Evolutionary conservation across 23 tunicate genomes (phyloP).

Genomic region (Corella eumyota): DNA sequence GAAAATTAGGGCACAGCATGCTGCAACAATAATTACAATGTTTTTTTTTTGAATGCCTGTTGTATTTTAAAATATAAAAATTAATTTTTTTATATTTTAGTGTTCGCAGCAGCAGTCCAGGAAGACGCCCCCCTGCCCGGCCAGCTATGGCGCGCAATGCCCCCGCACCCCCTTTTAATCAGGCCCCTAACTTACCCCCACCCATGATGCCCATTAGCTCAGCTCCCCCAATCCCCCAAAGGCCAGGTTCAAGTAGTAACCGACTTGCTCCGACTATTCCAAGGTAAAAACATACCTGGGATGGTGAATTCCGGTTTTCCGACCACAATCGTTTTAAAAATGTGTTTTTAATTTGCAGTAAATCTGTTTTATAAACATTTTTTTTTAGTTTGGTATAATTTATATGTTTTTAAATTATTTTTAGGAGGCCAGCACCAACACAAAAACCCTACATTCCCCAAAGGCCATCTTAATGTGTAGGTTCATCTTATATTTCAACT

Average conservation of each 20-base stretch:
- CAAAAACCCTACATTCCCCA: conserved; percentile 12
- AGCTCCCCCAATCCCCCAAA: conserved; percentile 86
- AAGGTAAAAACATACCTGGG: conserved; percentile 17
- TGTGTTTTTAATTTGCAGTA: no score
- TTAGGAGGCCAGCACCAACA: conserved; percentile 8
- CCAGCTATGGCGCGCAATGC: conserved; percentile 19
- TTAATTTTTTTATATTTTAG: conserved; percentile 2
- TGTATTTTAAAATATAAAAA: no score
- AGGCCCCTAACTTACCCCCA: conserved; percentile 34
- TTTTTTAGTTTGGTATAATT: neutral
- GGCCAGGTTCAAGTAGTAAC: conserved; percentile 50
- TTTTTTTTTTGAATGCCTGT: no score
- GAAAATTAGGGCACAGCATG: no score
- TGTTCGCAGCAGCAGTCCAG: conserved; percentile 48
- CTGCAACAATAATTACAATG: no score
- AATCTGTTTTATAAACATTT: neutral
- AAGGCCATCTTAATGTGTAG: conserved; percentile 22
- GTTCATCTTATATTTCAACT: no score
- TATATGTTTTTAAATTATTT: neutral
- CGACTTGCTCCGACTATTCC: conserved; percentile 75
- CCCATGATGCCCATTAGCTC: conserved; percentile 41
- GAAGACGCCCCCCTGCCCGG: conserved; percentile 62
- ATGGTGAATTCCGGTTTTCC: no score
- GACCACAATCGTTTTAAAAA: no score
- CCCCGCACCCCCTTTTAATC: conserved; percentile 53